These are phyloP conservation scores for Leucoptera coffeella DNA, from an alignment of 2,888 invertebrate species.

Conservation along the genomic window DNA sequence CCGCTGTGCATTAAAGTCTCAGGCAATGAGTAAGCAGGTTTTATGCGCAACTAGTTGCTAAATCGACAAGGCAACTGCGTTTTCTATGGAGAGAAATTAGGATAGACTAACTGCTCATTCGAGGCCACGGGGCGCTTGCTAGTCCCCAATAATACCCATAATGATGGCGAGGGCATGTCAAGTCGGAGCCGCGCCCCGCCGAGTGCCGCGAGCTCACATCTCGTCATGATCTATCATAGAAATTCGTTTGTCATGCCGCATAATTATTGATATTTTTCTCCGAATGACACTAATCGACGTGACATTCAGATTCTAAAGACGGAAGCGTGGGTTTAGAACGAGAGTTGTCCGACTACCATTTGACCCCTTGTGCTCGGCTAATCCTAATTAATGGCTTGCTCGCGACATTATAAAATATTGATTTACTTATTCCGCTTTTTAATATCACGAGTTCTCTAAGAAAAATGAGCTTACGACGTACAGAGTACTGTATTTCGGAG, in stretches of 20 bases:
- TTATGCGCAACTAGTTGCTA: neutral
- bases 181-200: conserved; percentile 13
- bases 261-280: conserved; percentile 22
- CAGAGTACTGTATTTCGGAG: too few species aligned
- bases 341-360: too few species aligned
- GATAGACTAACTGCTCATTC: too few species aligned
- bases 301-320: conserved; percentile 1
- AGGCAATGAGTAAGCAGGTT: neutral
- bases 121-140: conserved; percentile 30
- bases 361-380: too few species aligned
- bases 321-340: too few species aligned
- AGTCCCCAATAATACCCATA: conserved; percentile 37
- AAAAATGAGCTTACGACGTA: too few species aligned
- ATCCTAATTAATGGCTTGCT: too few species aligned
- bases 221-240: conserved; percentile 20
- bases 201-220: conserved; percentile 11
- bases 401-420: too few species aligned
- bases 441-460: too few species aligned
- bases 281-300: conserved; percentile 10
- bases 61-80: too few species aligned
- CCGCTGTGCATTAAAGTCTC: conserved; percentile 1
- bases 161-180: conserved; percentile 36
- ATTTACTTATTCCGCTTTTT: too few species aligned
- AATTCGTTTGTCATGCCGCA: conserved; percentile 38
- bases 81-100: too few species aligned